Base-by-base conservation (phyloP, 2,888 invertebrate species). In the Cephus pygmeus region DNA sequence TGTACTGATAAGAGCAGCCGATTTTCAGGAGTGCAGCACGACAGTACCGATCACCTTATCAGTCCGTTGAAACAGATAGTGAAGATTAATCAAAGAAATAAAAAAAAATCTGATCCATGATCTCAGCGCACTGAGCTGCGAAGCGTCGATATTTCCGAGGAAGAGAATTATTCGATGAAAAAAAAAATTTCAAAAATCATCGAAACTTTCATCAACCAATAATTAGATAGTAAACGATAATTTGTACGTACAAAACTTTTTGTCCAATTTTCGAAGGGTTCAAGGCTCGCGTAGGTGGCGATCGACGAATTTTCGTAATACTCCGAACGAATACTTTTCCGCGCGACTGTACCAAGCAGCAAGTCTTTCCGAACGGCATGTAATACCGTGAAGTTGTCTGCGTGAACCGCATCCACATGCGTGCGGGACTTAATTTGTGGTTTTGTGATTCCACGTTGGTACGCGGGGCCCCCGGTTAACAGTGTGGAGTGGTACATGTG, bases 401-500 rank as follows among this genome's bases (percentile, higher is more conserved):
- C 74, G 74, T 36, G 35, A 56, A 56, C 56, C 34, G 74, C 74
- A 30, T 34, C 34, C 33, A 34, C 36, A 34, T 35, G 34, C 34
- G 74, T 75, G 69, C 75, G 77, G 34, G 31, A 75, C 36, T 77
- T 77, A 77, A 77, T 77, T 77, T 75, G 77, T 77, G 77, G 77
- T 77, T 77, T 77, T 75, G 77, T 75, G 77, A 77, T 75, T 69
- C 75, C 74, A 73, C 74, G 71, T 34, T 31, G 71, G 71, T 71
- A 34, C 71, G 71, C 71, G 71, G 71, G 34, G 30, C 12, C 12
- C 71, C 12, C 6, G 33, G 12, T 34, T 31, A 31, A 11, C 71
- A 34, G 75, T 75, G 69, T 31, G 30, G 34, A 71, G 71, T 34
- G 4, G 77, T 81, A 78, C 79, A 80, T 81, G 83, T 84, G 84